Percentiles rank a stretch among this genome's conserved stretches.
Evolutionary conservation across 2,888 invertebrate species (phyloP).

Genomic region (Leptinotarsa juncta): DNA sequence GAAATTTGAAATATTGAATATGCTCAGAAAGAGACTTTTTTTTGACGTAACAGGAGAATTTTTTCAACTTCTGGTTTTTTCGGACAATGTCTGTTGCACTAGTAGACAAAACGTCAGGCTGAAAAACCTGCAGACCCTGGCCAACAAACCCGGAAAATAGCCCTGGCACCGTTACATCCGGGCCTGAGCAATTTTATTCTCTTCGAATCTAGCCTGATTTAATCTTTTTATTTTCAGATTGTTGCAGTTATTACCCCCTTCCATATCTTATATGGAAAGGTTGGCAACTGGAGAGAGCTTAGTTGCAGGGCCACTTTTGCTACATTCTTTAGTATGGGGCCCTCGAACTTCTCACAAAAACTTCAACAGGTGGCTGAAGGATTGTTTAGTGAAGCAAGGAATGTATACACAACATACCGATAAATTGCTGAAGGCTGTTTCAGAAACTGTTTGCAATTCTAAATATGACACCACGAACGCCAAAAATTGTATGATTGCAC

Average conservation of each 20-base stretch:
- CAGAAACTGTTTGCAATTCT: slow-evolving; percentile 75
- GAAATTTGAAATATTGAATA: too few relatives aligned
- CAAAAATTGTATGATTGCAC: slow-evolving; percentile 70
- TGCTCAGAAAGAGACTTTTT: too few relatives aligned
- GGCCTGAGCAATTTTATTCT: too few relatives aligned
- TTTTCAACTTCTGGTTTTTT: too few relatives aligned
- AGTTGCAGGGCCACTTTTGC: slow-evolving; percentile 76
- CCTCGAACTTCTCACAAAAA: slow-evolving; percentile 87
- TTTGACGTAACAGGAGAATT: too few relatives aligned
- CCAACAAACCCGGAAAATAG: too few relatives aligned
- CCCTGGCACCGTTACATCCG: too few relatives aligned
- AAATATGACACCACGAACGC: slow-evolving; percentile 73
- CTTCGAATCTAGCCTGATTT: background rate
- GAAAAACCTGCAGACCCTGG: too few relatives aligned
- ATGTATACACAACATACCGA: slow-evolving; percentile 86
- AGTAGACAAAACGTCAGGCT: too few relatives aligned
- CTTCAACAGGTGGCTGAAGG: slow-evolving; percentile 90
- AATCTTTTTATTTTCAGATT: slow-evolving; percentile 68
- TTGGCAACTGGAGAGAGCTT: slow-evolving; percentile 76
- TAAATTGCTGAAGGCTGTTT: slow-evolving; percentile 77
- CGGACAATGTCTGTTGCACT: too few relatives aligned
- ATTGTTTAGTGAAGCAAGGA: slow-evolving; percentile 88
- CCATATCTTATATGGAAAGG: slow-evolving; percentile 86
- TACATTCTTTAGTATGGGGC: slow-evolving; percentile 91
- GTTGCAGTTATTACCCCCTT: slow-evolving; percentile 88